A percentile compares a stretch with the other conserved stretches of the same genome.
These are phyloP conservation scores for Siniperca knerii DNA, from an alignment of 2,113 vertebrate species.

Conservation along the genomic window DNA sequence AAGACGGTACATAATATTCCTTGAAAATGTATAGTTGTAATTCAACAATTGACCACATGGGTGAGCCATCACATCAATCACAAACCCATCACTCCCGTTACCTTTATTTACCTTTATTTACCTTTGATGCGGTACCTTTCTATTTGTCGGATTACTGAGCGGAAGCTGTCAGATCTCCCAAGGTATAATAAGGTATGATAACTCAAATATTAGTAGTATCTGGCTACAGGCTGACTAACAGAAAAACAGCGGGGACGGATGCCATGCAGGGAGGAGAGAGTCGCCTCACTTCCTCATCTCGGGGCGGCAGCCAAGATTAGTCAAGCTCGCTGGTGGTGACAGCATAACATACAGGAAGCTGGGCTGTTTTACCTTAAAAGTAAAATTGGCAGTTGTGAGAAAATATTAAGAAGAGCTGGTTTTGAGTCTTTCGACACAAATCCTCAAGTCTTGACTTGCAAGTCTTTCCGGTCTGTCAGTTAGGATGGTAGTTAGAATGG, in stretches of 20 bases:
- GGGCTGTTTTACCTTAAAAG: background rate
- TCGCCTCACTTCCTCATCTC: constrained; percentile 59
- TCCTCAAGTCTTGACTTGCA: background rate
- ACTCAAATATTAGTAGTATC: background rate
- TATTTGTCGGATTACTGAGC: background rate
- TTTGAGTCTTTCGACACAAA: background rate
- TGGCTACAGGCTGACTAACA: background rate
- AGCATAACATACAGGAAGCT: background rate
- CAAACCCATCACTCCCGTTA: background rate
- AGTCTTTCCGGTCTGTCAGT: background rate
- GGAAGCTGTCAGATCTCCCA: background rate
- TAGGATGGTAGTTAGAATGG: background rate
- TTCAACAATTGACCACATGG: constrained; percentile 51
- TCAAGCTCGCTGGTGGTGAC: background rate
- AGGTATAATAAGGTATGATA: background rate
- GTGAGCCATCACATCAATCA: constrained; percentile 45
- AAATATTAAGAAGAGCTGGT: no score
- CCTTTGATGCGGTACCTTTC: background rate
- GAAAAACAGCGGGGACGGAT: background rate
- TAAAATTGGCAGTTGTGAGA: background rate
- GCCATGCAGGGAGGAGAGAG: constrained; percentile 45
- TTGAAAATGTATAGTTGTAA: constrained; percentile 27
- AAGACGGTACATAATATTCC: background rate
- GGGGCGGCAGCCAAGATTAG: constrained; percentile 30
- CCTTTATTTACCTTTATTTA: background rate